Conservation (phyloP, 37 sponge, comb jelly and placozoan species). For the Halisarca cf. caerulea region DNA sequence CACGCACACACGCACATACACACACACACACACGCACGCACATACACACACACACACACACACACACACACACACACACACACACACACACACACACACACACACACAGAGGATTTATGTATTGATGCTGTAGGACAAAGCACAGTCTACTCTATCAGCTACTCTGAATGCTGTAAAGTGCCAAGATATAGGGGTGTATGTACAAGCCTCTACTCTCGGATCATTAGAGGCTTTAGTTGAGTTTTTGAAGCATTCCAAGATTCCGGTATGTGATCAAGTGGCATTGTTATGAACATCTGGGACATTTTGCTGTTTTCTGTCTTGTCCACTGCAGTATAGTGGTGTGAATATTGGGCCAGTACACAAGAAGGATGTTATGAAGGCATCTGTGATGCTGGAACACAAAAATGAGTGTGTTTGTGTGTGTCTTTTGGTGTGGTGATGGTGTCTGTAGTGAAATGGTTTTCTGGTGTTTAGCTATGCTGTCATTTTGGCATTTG, state of each 20-base stretch:
- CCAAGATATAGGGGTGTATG: constrained; percentile 92
- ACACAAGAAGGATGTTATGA: constrained; percentile 99
- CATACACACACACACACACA: no score
- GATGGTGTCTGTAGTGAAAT: neutral
- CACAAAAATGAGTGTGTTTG: constrained; percentile 86
- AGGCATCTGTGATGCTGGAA: constrained; percentile 93
- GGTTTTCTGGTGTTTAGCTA: constrained; percentile 52
- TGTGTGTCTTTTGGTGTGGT: neutral
- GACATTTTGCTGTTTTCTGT: neutral
- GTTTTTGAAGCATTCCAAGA: constrained; percentile 94
- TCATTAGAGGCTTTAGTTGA: constrained; percentile 95
- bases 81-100: no score
- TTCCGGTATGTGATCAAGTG: constrained; percentile 72
- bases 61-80: no score
- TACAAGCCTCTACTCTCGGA: constrained; percentile 97
- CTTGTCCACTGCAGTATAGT: constrained; percentile 58
- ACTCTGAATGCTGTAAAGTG: constrained; percentile 82
- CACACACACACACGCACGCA: no score
- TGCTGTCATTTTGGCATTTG: constrained; percentile 98
- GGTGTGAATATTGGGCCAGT: constrained; percentile 96
- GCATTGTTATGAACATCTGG: neutral
- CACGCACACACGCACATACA: no score
- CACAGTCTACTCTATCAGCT: constrained; percentile 42
- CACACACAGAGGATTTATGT: no score
- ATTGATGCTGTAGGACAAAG: no score